Conservation (phyloP, 2,113 vertebrate species). For the Peromyscus polionotus region DNA sequence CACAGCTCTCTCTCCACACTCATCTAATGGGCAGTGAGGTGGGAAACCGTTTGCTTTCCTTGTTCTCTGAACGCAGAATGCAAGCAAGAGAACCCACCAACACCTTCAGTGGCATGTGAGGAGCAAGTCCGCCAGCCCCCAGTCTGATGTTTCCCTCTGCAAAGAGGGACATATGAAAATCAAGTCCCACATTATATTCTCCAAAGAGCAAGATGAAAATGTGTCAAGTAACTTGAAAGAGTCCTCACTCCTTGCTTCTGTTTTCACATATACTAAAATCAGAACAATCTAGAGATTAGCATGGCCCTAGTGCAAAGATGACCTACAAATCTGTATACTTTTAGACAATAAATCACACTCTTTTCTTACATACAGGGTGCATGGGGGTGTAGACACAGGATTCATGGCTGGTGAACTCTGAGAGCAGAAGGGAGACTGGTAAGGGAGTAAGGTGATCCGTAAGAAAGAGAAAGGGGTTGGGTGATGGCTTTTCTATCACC, state of each 20-base stretch:
- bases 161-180: neutral
- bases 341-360: neutral
- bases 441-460: neutral
- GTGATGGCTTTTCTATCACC: too few species aligned
- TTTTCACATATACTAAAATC: neutral
- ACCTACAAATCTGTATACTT: neutral
- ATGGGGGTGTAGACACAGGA: neutral
- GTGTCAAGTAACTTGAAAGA: neutral
- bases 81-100: neutral
- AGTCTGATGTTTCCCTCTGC: neutral
- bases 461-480: neutral
- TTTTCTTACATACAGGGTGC: neutral
- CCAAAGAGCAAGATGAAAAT: neutral
- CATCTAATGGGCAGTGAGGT: fast-evolving
- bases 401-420: neutral
- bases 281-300: neutral
- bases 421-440: neutral
- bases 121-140: neutral
- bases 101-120: fast-evolving
- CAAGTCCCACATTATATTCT: neutral
- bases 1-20: neutral
- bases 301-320: neutral
- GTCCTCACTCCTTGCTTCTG: neutral
- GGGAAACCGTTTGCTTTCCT: neutral
- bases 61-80: neutral